Conservation (phyloP, 2,888 invertebrate genomes). For the Polyommatus iphigenia region DNA sequence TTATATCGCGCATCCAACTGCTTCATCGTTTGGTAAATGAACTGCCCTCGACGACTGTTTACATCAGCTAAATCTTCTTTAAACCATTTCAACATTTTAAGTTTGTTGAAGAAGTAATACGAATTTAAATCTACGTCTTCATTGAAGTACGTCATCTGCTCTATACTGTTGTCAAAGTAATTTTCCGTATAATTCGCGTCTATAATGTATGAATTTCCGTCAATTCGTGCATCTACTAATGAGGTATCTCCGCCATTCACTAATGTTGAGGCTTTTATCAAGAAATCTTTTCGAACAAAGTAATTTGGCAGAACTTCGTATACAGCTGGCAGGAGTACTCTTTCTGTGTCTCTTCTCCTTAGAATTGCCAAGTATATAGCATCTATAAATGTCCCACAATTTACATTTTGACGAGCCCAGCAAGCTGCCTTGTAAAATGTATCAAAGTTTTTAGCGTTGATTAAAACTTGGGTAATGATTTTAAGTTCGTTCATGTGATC, state of each 20-base stretch:
- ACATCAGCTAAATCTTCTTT: conserved; percentile 49
- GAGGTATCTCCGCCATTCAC: conserved; percentile 54
- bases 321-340: conserved; percentile 81
- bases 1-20: conserved; percentile 86
- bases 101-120: conserved; percentile 80
- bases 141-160: conserved; percentile 84
- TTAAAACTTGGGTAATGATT: conserved; percentile 71
- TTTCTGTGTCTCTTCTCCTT: conserved; percentile 79
- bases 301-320: conserved; percentile 85
- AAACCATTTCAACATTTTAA: conserved; percentile 81
- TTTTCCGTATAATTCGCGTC: conserved; percentile 66
- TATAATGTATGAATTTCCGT: conserved; percentile 64
- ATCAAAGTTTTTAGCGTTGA: conserved; percentile 78
- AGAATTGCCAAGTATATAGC: conserved; percentile 80
- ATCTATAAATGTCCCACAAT: conserved; percentile 83
- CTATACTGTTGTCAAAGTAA: conserved; percentile 67
- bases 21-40: conserved; percentile 82
- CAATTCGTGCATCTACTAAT: conserved; percentile 54
- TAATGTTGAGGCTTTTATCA: conserved; percentile 68
- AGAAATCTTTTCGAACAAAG: conserved; percentile 82
- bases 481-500: conserved; percentile 59
- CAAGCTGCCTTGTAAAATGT: conserved; percentile 79
- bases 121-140: conserved; percentile 85
- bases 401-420: conserved; percentile 81
- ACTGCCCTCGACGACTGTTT: conserved; percentile 80